Percentiles rank a stretch among this genome's conserved stretches.
phyloP scores from a whole-genome alignment of 2,797 vertebrate genomes.

The Meda fulgida region DNA sequence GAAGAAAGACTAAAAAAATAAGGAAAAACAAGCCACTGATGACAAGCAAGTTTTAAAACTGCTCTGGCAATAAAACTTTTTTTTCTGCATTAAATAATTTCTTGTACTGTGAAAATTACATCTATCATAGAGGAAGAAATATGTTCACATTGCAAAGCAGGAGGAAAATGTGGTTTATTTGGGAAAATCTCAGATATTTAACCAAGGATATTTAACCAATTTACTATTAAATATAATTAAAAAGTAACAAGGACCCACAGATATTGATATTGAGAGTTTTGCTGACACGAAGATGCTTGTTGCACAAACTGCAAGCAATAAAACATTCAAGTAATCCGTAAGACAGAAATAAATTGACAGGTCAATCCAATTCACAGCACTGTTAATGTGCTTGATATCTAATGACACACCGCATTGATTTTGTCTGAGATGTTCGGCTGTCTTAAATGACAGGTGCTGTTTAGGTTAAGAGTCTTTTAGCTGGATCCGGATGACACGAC shows the following conservation, averaged over 20 bases:
- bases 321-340: background rate
- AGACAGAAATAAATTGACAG: background rate
- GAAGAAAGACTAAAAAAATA: background rate
- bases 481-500: background rate
- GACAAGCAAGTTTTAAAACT: background rate
- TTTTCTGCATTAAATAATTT: no score
- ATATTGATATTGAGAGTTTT: background rate
- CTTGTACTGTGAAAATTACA: no score
- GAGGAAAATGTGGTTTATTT: background rate
- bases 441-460: constrained; percentile 18
- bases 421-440: constrained; percentile 7
- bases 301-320: background rate
- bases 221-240: background rate
- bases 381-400: constrained; percentile 36
- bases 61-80: background rate
- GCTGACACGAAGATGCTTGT: background rate
- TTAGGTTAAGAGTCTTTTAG: background rate
- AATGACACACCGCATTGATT: constrained; percentile 22
- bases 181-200: background rate
- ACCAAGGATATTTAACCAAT: background rate
- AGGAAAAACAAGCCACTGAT: background rate
- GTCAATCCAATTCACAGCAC: constrained; percentile 3
- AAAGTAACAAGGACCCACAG: no score
- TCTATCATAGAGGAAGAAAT: background rate
- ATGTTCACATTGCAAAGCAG: background rate